phyloP scores from a whole-genome alignment of 1,140 invertebrate genomes.

The Bombus pascuorum region DNA sequence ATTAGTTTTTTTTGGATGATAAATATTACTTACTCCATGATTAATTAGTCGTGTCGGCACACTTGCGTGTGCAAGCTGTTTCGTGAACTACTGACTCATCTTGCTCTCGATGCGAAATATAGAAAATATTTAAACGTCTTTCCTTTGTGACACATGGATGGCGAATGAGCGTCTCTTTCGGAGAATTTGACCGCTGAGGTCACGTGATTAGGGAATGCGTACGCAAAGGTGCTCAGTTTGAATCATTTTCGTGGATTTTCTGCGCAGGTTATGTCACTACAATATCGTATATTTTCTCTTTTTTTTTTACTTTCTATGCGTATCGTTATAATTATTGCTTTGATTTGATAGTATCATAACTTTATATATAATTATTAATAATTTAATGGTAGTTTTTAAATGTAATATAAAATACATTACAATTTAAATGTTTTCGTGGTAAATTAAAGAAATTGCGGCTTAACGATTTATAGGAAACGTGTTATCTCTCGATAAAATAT shows the following conservation, averaged over 20 bases:
- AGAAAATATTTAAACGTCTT: slow-evolving; percentile 47
- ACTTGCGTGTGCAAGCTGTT: slow-evolving; percentile 79
- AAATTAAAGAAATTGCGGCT: neutral
- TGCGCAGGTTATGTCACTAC: slow-evolving; percentile 23
- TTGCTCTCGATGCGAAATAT: slow-evolving; percentile 60
- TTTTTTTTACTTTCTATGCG: neutral
- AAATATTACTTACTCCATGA: slow-evolving; percentile 76
- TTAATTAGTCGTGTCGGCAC: slow-evolving; percentile 75
- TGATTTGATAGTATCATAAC: neutral
- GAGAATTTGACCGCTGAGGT: slow-evolving; percentile 35
- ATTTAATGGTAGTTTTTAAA: neutral
- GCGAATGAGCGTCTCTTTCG: slow-evolving; percentile 44
- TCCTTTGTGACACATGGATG: slow-evolving; percentile 50
- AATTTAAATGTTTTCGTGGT: neutral
- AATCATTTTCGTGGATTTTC: slow-evolving; percentile 26
- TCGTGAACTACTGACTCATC: slow-evolving; percentile 77
- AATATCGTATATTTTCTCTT: neutral
- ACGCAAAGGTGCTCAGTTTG: slow-evolving; percentile 38
- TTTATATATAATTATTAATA: neutral
- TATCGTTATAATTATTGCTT: neutral
- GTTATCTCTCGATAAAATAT: neutral
- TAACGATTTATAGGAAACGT: neutral
- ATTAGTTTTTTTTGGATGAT: neutral
- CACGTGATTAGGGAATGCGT: slow-evolving; percentile 56
- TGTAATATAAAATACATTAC: neutral